Evolutionary conservation across 2,113 vertebrate species (phyloP), one percentile per base, ranked within the genome.

Genomic region (Tamias sibiricus): DNA sequence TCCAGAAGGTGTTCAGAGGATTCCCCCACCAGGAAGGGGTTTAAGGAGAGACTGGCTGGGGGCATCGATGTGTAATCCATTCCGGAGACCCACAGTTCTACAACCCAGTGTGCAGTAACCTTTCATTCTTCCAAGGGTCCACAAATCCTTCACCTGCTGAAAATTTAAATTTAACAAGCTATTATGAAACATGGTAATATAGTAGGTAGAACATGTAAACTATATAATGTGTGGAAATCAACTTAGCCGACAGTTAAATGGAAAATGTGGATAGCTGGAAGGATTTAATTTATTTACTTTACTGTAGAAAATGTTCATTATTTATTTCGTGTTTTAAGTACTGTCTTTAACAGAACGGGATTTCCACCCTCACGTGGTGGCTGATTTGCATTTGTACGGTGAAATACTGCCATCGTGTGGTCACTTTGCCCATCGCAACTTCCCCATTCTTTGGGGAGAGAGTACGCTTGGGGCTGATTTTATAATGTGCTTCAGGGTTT

Each of bases 371-470:
- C 84, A 86, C 79, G 80, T 32, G 13, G 49, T 87, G 37, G 16
- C 1, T 95, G 90, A 80, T 96, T 98, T 97, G 72, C 83, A 91
- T 87, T 88, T 94, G 35, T 0, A 52, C 95, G 97, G 98, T 62
- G 3, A 93, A 94, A 98, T 92, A 92, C 96, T 98, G 98, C 98
- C 98, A 98, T 96, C 98, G 12, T 95, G 98, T 95, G 98, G 98
- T 76, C 82, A 24, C 1, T 72, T 10, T 0, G 35, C 64, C 77
- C 49, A 95, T 22, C 92, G 93, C 98, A 97, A 12, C 6, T 81
- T 86, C 66, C 42, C 13, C 6, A 71, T 68, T 90, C 42, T 83
- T 49, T 32, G 12, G 62, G 72, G 85, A 68, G 11, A 42, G 30
- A 11, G 37, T 69, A 12, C 28, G 20, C 30, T 88, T 95, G 35